Base-by-base conservation (phyloP, 2,888 invertebrate species). In the Pachliopta kotzebuea region DNA sequence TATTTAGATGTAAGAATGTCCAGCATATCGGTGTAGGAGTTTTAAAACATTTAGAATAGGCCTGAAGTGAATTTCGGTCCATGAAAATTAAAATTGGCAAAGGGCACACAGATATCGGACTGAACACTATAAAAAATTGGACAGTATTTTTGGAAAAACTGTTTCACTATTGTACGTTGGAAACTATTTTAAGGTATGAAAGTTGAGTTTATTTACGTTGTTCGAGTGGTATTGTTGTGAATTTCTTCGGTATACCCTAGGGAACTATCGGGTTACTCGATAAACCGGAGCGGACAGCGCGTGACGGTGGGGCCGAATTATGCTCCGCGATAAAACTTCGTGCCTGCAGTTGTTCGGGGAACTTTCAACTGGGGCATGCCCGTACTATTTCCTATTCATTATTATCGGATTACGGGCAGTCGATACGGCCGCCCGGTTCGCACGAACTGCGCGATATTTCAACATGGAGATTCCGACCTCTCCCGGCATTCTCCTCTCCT, bases 331-430 rank as follows among this genome's bases (percentile, higher is more conserved):
- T 87, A 86, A 81, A 82, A 79, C 75, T 75, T 81, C 83, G 78
- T 83, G 83, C 82, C 77, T 77, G 78, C 77, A 77, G 81, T 84
- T 79, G 79, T 78, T 74, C 76, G 68, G 66, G 68, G 71, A 80
- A 81, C 76, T 76, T 74, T 79, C 80, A 80, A 83, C 74, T 83
- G 77, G 81, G 77, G 81, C 80, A 81, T 77, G 80, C 76, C 76
- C 72, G 77, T 80, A 80, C 82, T 82, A 84, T 86, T 85, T 83
- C 81, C 83, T 81, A 84, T 83, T 85, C 84, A 83, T 86, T 84
- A 85, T 82, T 86, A 86, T 86, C 85, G 85, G 85, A 83, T 86
- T 82, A 84, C 81, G 71, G 79, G 74, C 74, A 76, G 73, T 74
- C 76, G 85, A 85, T 85, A 85, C 76, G 75, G 73, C 71, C 70